Base-by-base conservation (phyloP, 2,888 invertebrate species). In the Carterocephalus palaemon region DNA sequence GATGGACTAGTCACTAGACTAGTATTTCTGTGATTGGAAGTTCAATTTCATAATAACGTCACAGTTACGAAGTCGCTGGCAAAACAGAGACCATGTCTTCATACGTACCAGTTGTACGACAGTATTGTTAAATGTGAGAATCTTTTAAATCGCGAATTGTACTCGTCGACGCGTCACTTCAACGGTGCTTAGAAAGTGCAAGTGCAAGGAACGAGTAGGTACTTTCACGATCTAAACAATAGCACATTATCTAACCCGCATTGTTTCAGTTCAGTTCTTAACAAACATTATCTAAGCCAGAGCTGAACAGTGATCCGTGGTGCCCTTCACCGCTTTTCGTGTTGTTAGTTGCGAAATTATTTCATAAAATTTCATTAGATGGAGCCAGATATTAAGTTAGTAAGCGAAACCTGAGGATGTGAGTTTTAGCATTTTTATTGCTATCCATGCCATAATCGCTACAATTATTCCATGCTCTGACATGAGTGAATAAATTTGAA, bases 71-170 rank as follows among this genome's bases (percentile, higher is more conserved):
- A 28, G 28, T 29, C 29, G 29, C 13, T 15, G 33, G 15, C 28
- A 34, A 42, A 12, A 28, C 12, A 26, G 26, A 43, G 42, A 42
- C 20, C 28, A 24, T 33, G 24, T 12, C 33, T 10, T 15, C 23
- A 20, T 15, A 23, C 28, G 16, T 36, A 47, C 48, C 23, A 20
- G 8, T 15, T 22, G 16, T 36, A 47, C 48, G 57, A 54, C 54
- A 52, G 48, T 51, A 48, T 57, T 57, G 59, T 62, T 57, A 51
- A 54, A 43, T 64, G 61, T 68, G 65, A 55, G 63, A 66, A 64
- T 56, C 54, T 33, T 54, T 51, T 53, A 31, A 37, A 41, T 29
- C 46, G 31, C 43, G 46, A 45, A 50, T 49, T 43, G 51, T 49
- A 46, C 19, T 38, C 29, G 16, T 23, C 34, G 17, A 5, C 26